Evolutionary conservation across 1,140 invertebrate genomes (phyloP), one percentile per base, ranked within the genome.

Genomic region (Sarcophaga bullata): DNA sequence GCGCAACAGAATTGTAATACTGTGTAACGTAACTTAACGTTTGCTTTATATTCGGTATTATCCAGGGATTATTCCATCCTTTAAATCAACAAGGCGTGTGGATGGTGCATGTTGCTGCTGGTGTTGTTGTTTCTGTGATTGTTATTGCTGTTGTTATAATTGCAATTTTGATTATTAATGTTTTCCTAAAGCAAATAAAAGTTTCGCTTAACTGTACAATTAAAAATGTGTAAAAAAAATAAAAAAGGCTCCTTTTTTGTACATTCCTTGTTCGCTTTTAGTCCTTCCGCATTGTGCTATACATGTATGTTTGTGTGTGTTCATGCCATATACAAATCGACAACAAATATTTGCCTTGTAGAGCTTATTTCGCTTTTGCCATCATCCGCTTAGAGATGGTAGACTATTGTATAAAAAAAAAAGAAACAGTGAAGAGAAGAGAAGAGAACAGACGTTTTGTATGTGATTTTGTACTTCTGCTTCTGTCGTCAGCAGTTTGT

Each of bases 41-140:
- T 73, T 58, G 19, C 10, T 78, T 78, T 78, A 78, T 50, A 78
- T 78, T 17, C 75, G 75, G 49, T 49, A 82, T 82, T 82, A 82
- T 82, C 82, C 82, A 80, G 82, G 58, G 82, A 82, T 82, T 82
- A 82, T 78, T 78, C 75, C 49, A 78, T 78, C 75, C 75, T n/a
- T 78, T 78, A 49, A 19, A 78, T 78, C 17, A 78, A 78, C 75
- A 78, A 15, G 48, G 50, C 49, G 75, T 50, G 75, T 78, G 75
- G 13, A 17, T 62, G 52, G 49, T 80, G 50, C 25, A 11, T 78
- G 48, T 50, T 78, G 49, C 19, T 78, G n/a, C 17, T 78, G 75
- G 2, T 78, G 73, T 49, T 49, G 73, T 17, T 62, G 58, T 15
- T 62, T 8, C 17, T 72, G 25, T 37, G 1, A 37, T 37, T 37